A percentile compares a stretch with the other conserved stretches of the same genome.
Conservation (phyloP, 2,113 vertebrate genomes). For the Noturus placidus region DNA sequence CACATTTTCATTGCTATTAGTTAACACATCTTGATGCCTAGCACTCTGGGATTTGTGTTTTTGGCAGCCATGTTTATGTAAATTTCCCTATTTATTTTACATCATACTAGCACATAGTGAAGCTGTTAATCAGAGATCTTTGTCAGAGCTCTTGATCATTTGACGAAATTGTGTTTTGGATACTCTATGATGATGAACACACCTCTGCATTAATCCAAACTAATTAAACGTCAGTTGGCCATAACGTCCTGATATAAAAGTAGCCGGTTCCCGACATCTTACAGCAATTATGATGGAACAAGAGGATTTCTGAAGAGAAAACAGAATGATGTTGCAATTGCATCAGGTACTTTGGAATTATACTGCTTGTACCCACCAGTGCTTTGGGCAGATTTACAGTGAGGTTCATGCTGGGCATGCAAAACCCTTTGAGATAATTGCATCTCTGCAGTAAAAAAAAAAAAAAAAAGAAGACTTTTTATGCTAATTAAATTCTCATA, state of each 20-base stretch:
- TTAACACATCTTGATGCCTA: background rate
- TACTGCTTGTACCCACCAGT: background rate
- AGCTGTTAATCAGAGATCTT: background rate
- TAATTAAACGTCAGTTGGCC: conserved; percentile 21
- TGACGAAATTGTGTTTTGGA: background rate
- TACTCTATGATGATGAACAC: background rate
- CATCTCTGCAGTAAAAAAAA: background rate
- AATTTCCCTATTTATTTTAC: background rate
- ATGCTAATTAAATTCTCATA: background rate
- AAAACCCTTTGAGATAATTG: background rate
- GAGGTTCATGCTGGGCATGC: background rate
- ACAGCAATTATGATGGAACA: conserved; percentile 39
- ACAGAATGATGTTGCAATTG: conserved; percentile 20
- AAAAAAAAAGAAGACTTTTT: background rate
- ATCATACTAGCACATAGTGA: background rate
- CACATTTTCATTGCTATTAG: too few species aligned
- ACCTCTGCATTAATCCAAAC: background rate
- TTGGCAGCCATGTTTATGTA: conserved; percentile 4
- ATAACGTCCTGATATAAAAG: background rate
- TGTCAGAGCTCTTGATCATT: background rate
- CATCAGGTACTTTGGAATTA: conserved; percentile 15
- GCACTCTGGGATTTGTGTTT: background rate
- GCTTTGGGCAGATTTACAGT: background rate
- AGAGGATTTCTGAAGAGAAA: conserved; percentile 16
- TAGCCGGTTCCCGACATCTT: background rate